Evolutionary conservation across 2,113 vertebrate genomes (phyloP).

Genomic region (Hippocampus abdominalis): DNA sequence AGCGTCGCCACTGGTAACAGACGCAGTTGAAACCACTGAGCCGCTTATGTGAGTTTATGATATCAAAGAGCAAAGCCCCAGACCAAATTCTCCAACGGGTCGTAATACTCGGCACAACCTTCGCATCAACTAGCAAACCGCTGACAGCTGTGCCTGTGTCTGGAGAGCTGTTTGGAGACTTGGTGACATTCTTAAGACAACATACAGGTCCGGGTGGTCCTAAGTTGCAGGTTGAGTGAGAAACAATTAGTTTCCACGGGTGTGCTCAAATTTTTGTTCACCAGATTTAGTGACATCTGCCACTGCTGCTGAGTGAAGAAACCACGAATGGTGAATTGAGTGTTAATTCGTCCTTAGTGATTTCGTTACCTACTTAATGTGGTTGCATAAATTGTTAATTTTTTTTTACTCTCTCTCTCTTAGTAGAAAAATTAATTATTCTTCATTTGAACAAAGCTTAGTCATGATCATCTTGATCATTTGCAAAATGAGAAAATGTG

Average conservation of each 20-base stretch:
- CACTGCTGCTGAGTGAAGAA: constrained; percentile 7
- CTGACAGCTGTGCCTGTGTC: constrained; percentile 48
- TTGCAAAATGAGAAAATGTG: too few relatives aligned
- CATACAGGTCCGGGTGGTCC: constrained; percentile 61
- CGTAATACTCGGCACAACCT: constrained; percentile 61
- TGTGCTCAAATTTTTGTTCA: constrained; percentile 38
- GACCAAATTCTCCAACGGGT: constrained; percentile 61
- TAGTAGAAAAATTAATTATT: neutral
- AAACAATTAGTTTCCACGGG: constrained; percentile 10
- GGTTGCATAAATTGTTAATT: neutral
- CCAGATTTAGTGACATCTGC: constrained; percentile 22
- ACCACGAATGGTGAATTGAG: neutral
- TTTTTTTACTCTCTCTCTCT: neutral
- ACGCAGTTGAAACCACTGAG: constrained; percentile 54
- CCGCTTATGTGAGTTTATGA: constrained; percentile 61
- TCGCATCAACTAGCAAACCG: constrained; percentile 55
- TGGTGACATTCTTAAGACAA: constrained; percentile 69
- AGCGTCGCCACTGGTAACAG: constrained; percentile 44
- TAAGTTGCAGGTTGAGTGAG: constrained; percentile 40
- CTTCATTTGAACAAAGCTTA: too few relatives aligned
- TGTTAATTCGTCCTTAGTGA: neutral
- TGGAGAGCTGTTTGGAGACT: constrained; percentile 62
- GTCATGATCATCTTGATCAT: too few relatives aligned
- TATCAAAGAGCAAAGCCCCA: constrained; percentile 69
- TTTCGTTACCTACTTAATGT: neutral